A percentile compares a stretch with the other conserved stretches of the same genome.
Conservation (phyloP, 2,888 invertebrate genomes). For the Salticus scenicus region DNA sequence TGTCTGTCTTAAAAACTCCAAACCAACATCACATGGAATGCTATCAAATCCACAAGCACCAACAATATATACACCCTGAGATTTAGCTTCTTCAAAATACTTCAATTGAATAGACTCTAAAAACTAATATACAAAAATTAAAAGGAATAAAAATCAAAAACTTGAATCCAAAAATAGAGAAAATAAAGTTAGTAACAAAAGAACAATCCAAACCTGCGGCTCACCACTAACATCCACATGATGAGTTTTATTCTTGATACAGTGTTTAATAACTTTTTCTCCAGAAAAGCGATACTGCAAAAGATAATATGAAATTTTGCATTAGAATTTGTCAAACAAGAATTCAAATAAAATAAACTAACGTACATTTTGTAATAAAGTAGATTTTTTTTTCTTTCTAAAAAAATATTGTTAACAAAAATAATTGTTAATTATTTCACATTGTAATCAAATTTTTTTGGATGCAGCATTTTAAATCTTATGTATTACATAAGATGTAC, state of each 20-base stretch:
- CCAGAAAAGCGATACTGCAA: constrained; percentile 84
- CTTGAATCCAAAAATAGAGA: background rate
- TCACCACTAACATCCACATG: constrained; percentile 96
- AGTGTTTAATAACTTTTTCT: constrained; percentile 91
- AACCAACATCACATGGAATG: constrained; percentile 78
- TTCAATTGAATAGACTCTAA: constrained; percentile 89
- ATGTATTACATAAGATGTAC: no score
- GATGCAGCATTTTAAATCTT: no score
- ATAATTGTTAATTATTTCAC: no score
- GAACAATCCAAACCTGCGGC: constrained; percentile 81
- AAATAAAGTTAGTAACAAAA: background rate
- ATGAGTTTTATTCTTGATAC: constrained; percentile 86
- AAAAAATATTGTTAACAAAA: no score
- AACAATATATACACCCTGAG: constrained; percentile 85
- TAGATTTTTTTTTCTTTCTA: no score
- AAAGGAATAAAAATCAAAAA: constrained; percentile 77
- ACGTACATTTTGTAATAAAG: no score
- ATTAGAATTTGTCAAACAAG: background rate
- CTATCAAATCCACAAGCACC: constrained; percentile 88
- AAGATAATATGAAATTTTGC: no score
- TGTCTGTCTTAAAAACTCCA: constrained; percentile 75
- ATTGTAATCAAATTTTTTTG: no score
- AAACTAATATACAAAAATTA: constrained; percentile 76
- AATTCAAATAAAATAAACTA: no score
- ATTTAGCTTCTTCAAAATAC: constrained; percentile 84